phyloP scores from a whole-genome alignment of 2,797 vertebrate species.

The Pseudomugil gertrudae region DNA sequence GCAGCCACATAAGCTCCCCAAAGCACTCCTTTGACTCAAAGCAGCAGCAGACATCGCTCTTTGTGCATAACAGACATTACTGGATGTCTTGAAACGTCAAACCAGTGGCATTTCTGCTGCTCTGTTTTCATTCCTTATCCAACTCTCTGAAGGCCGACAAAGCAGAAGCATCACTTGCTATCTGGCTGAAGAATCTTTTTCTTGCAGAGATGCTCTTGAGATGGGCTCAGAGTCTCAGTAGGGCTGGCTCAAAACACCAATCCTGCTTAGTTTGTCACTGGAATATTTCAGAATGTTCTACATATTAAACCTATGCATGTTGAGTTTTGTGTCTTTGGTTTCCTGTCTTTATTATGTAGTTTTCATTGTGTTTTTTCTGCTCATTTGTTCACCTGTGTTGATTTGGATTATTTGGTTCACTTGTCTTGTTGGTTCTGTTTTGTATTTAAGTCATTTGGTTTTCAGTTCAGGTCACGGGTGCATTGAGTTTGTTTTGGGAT shows the following conservation, averaged over 20 bases:
- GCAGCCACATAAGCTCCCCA: constrained; percentile 66
- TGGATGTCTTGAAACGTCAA: constrained; percentile 65
- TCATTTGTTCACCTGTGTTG: too few relatives aligned
- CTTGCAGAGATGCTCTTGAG: constrained; percentile 63
- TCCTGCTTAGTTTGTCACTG: constrained; percentile 53
- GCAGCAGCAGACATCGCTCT: constrained; percentile 58
- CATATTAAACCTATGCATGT: constrained; percentile 18
- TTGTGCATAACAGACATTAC: constrained; percentile 64
- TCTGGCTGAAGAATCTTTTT: constrained; percentile 60
- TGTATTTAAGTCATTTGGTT: too few relatives aligned
- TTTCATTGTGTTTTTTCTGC: too few relatives aligned
- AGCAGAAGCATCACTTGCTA: constrained; percentile 60
- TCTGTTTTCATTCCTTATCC: constrained; percentile 41
- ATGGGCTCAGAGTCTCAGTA: constrained; percentile 63
- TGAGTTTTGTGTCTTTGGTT: too few relatives aligned
- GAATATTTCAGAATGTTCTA: constrained; percentile 40
- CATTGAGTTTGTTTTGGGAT: too few relatives aligned
- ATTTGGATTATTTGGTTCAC: too few relatives aligned
- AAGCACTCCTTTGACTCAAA: constrained; percentile 67
- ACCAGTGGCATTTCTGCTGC: constrained; percentile 51
- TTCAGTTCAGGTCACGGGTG: too few relatives aligned
- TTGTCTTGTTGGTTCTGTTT: too few relatives aligned
- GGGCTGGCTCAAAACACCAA: constrained; percentile 63
- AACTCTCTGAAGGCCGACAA: constrained; percentile 56
- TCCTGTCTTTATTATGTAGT: too few relatives aligned